A percentile compares a stretch with the other conserved stretches of the same genome.
These are phyloP conservation scores for Benthosema pterotum DNA, from an alignment of 2,797 vertebrate species.

Conservation along the genomic window DNA sequence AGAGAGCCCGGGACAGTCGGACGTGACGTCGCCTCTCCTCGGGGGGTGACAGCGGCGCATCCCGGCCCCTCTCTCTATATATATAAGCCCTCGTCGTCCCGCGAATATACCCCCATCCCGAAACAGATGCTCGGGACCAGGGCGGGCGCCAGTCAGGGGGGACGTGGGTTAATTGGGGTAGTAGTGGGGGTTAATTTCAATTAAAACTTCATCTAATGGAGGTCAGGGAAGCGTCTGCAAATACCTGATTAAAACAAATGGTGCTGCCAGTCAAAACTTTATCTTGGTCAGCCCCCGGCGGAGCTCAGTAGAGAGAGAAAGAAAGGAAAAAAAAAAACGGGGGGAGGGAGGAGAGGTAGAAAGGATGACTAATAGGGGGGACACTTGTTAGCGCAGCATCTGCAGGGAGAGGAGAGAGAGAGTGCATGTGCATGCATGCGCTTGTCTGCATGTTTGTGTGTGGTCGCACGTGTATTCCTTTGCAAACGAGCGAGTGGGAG, in stretches of 20 bases:
- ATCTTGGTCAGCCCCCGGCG: conserved; percentile 89
- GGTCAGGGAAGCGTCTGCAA: conserved; percentile 92
- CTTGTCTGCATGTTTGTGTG: background rate
- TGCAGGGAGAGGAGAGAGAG: conserved; percentile 67
- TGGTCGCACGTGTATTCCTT: conserved; percentile 7
- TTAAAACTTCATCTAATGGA: conserved; percentile 99
- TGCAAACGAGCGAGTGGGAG: conserved; percentile 34
- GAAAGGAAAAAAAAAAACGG: conserved; percentile 54
- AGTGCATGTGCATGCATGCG: conserved; percentile 24
- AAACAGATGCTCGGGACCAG: conserved; percentile 81
- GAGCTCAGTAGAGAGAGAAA: conserved; percentile 65
- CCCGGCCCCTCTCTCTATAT: conserved; percentile 12
- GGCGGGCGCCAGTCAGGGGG: conserved; percentile 71
- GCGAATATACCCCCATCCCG: conserved; percentile 47
- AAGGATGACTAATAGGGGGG: conserved; percentile 74
- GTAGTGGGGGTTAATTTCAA: conserved; percentile 98
- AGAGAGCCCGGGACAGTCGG: conserved; percentile 50
- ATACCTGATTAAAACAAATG: conserved; percentile 99
- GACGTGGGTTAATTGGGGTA: conserved; percentile 95
- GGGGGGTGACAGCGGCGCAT: conserved; percentile 61
- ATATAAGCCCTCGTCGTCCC: conserved; percentile 3
- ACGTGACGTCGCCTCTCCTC: conserved; percentile 60
- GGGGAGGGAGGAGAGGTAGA: conserved; percentile 61
- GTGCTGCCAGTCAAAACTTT: conserved; percentile 94
- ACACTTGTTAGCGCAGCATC: conserved; percentile 82